A percentile compares a stretch with the other conserved stretches of the same genome.
These are phyloP conservation scores for Stylophora pistillata DNA, from an alignment of 64 coral and sea anemone genomes.

Conservation along the genomic window DNA sequence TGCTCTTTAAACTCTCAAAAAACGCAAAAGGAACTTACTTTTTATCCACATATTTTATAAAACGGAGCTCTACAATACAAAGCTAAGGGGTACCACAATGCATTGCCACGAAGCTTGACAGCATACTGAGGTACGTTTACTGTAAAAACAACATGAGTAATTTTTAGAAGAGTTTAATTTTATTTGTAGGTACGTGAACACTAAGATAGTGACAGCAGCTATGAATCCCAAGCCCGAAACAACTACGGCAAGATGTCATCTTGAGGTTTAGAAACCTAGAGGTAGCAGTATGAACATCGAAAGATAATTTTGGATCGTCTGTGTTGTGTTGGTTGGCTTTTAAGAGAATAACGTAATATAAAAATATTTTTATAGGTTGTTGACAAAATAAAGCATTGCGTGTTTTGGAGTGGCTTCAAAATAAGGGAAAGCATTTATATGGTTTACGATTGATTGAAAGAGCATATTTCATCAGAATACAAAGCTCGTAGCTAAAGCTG, in stretches of 20 bases:
- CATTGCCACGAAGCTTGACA: too few relatives aligned
- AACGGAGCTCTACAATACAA: too few relatives aligned
- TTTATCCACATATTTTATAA: too few relatives aligned
- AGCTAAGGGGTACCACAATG: too few relatives aligned
- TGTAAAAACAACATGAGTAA: rapidly evolving
- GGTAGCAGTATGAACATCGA: background rate
- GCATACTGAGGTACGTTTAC: too few relatives aligned
- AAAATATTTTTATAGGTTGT: background rate
- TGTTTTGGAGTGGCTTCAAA: constrained; percentile 27
- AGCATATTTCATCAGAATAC: too few relatives aligned
- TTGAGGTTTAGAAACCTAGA: background rate
- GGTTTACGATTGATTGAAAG: too few relatives aligned
- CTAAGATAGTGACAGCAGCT: background rate
- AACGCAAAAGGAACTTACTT: too few relatives aligned
- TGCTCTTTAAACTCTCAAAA: too few relatives aligned
- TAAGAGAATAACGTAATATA: background rate
- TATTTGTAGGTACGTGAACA: background rate
- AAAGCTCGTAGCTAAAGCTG: too few relatives aligned
- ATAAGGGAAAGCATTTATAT: background rate
- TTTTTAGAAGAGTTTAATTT: too few relatives aligned
- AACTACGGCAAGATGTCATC: background rate
- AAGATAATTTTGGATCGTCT: background rate
- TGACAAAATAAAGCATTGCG: background rate
- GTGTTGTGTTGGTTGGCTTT: background rate
- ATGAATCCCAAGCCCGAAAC: background rate